Evolutionary conservation across 2,888 invertebrate genomes (phyloP), one percentile per base, ranked within the genome.

Genomic region (Gerris lacustris): DNA sequence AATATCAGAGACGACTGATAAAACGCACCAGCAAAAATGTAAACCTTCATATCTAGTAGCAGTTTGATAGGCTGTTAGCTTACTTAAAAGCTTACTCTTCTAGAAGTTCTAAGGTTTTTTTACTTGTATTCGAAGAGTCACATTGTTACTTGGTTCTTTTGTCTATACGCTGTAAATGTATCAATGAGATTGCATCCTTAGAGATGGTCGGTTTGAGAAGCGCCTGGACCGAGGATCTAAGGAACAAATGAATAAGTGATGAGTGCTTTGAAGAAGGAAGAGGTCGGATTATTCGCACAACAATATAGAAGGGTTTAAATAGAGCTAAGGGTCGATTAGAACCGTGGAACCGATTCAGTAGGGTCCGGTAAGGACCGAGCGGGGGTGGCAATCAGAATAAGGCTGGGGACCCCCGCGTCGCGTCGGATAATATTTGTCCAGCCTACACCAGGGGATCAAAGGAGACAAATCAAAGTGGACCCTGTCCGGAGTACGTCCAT

Each of bases 391-490:
- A 62, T 62, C 62, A 62, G 62, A 11, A 62, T 15, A 11, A 11
- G 62, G 62, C 62, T n/a, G 11, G 44, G 71, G 71, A 17, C n/a
- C 17, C 31, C 31, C 31, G 31, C 31, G 31, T 31, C 31, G 31
- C 31, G 31, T 31, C 18, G 67, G 66, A 44, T 55, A 64, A 71
- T 71, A 71, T 71, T 71, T 71, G 71, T 71, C 71, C 68, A 67
- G 71, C 18, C 43, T 17, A 18, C 15, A 43, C 67, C 44, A 7
- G 67, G 71, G 74, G 74, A 74, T 74, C 74, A 74, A 74, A 74
- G 74, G 69, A n/a, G 72, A 70, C 70, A 73, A 74, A 74, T 74
- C 74, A 74, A 73, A 74, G 74, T 74, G 72, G 70, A 62, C 62
- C 18, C 67, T 63, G 70, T 71, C 62, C 69, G 73, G 73, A 73